Percentiles rank a stretch among this genome's conserved stretches.
These are phyloP conservation scores for Calameuta pallipes DNA, from an alignment of 2,888 invertebrate genomes.

Conservation along the genomic window DNA sequence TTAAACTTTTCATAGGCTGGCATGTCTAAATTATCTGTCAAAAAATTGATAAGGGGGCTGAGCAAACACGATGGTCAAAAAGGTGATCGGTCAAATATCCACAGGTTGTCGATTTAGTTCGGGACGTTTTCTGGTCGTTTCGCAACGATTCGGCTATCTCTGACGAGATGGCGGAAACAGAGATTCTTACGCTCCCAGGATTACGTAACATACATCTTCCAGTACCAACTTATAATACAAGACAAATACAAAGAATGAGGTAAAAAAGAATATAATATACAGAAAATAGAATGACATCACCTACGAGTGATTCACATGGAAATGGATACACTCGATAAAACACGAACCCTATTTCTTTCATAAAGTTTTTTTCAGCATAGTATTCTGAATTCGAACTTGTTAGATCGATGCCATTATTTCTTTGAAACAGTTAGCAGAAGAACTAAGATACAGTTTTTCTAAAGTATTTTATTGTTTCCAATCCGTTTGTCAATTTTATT, in stretches of 20 bases:
- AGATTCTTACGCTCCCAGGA: too few relatives aligned
- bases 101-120: background rate
- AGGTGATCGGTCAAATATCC: background rate
- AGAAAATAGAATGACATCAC: background rate
- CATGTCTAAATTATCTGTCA: background rate
- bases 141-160: background rate
- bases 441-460: background rate
- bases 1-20: background rate
- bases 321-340: background rate
- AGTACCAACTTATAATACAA: background rate
- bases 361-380: background rate
- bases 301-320: background rate
- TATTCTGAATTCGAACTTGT: background rate
- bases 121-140: background rate
- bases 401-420: background rate
- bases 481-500: background rate
- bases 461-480: background rate
- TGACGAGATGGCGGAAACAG: background rate
- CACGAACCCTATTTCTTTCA: background rate
- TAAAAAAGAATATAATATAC: background rate
- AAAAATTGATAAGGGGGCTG: background rate
- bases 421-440: background rate
- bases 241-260: background rate
- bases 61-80: background rate
- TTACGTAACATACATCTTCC: background rate